Conservation (phyloP, 2,113 vertebrate species). For the Pantherophis guttatus region DNA sequence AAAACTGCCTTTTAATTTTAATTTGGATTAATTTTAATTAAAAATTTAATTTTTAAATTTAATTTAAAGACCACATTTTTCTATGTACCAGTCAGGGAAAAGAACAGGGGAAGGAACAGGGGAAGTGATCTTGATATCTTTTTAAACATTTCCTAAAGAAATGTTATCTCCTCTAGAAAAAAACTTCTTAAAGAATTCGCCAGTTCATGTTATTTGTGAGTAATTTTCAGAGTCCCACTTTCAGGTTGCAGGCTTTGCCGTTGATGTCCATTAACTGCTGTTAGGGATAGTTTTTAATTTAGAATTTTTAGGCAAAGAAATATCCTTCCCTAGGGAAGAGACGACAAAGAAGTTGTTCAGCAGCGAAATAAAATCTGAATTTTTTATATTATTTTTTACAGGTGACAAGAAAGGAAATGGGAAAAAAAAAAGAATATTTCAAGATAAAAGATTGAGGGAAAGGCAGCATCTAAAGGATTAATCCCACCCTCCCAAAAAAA, state of each 20-base stretch:
- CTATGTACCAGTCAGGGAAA: not conserved
- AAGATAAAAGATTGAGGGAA: not conserved
- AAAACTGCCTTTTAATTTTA: too few relatives aligned
- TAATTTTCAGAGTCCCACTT: not conserved
- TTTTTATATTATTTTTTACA: not conserved
- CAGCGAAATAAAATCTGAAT: not conserved
- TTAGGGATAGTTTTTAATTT: fast-evolving
- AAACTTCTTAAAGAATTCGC: not conserved
- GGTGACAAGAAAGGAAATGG: not conserved
- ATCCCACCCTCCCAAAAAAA: not conserved
- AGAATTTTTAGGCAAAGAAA: not conserved
- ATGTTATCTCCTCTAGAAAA: not conserved
- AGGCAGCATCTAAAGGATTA: not conserved
- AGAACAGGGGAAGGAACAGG: not conserved
- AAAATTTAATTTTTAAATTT: too few relatives aligned
- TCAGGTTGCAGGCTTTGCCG: not conserved
- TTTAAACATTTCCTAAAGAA: not conserved
- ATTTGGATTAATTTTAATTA: too few relatives aligned
- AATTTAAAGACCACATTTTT: conserved; percentile 9
- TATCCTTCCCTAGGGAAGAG: not conserved
- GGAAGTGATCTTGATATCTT: not conserved
- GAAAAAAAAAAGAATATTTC: conserved; percentile 2
- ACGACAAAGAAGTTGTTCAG: not conserved
- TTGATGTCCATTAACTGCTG: not conserved
- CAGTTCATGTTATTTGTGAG: not conserved